Evolutionary conservation across 2,888 invertebrate species (phyloP), one percentile per base, ranked within the genome.

Genomic region (Rhagonycha lutea): DNA sequence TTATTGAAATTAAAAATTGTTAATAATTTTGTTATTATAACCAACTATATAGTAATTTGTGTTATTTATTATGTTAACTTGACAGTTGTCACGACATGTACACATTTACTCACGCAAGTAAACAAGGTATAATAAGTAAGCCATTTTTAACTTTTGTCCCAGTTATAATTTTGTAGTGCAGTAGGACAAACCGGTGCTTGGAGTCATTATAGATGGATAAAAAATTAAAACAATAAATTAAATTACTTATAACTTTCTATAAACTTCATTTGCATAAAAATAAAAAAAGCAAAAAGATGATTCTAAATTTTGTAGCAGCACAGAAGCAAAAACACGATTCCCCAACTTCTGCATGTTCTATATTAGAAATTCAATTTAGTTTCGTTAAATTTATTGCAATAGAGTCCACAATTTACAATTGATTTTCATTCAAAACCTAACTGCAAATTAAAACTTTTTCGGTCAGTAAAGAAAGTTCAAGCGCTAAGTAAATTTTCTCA

Each of bases 391-490:
- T 47, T 47, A 28, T 28, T 28, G 68, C 28, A 28, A 14, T 63
- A 23, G 18, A 63, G 24, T 63, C 18, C n/a, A 18, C 24, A 68
- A 28, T 28, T 29, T 73, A 73, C 32, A 32, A 28, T 62, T 68
- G 14, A 14, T 29, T 18, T 73, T 63, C 67, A 70, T 28, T 65
- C 29, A 62, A n/a, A 18, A 65, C 70, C 70, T 63, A 47, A 68
- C 68, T 67, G 74, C 69, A 65, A 72, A 75, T 76, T 76, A 76
- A 76, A 73, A 72, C 69, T 75, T 65, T 29, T 69, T 72, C 68
- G 72, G 47, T 29, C 69, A 14, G 68, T 67, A 69, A 69, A 72
- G 23, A 73, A 26, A 29, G 61, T 47, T 70, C 26, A 69, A 76
- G 76, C 24, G 76, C 14, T 72, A 61, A 62, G 73, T 68, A 76